phyloP scores from a whole-genome alignment of 2,888 invertebrate species.

The Amblyteles armatorius region DNA sequence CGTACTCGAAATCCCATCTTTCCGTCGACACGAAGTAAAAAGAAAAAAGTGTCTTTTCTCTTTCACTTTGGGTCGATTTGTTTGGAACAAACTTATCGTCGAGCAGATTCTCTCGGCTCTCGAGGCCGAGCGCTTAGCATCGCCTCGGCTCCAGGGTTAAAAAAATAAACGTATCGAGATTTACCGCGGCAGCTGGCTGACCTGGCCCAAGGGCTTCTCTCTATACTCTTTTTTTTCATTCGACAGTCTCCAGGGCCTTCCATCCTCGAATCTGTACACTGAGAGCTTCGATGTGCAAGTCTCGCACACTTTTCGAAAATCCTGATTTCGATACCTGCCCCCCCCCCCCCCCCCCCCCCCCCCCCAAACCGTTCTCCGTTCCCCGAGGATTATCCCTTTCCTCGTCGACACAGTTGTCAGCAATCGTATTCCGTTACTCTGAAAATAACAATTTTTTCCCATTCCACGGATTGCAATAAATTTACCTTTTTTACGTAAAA shows the following conservation, averaged over 20 bases:
- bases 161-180: constrained; percentile 65
- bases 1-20: neutral
- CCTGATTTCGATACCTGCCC: constrained; percentile 58
- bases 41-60: neutral
- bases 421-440: constrained; percentile 44
- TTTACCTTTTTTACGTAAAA: constrained; percentile 12
- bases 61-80: constrained; percentile 15
- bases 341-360: neutral
- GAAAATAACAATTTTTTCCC: constrained; percentile 12
- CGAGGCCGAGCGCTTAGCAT: neutral
- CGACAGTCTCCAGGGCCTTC: constrained; percentile 46
- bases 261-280: constrained; percentile 38
- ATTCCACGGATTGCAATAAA: constrained; percentile 56
- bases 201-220: constrained; percentile 59
- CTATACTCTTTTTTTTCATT: constrained; percentile 29
- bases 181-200: constrained; percentile 68
- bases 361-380: neutral
- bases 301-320: constrained; percentile 55
- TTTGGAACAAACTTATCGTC: constrained; percentile 29
- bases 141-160: neutral
- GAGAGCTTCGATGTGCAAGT: constrained; percentile 25
- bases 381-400: constrained; percentile 49
- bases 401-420: constrained; percentile 5
- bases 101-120: constrained; percentile 6
- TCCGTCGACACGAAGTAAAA: neutral